Percentiles rank a stretch among this genome's conserved stretches.
These are phyloP conservation scores for Galago senegalensis DNA, from an alignment of 2,797 vertebrate genomes.

Conservation along the genomic window DNA sequence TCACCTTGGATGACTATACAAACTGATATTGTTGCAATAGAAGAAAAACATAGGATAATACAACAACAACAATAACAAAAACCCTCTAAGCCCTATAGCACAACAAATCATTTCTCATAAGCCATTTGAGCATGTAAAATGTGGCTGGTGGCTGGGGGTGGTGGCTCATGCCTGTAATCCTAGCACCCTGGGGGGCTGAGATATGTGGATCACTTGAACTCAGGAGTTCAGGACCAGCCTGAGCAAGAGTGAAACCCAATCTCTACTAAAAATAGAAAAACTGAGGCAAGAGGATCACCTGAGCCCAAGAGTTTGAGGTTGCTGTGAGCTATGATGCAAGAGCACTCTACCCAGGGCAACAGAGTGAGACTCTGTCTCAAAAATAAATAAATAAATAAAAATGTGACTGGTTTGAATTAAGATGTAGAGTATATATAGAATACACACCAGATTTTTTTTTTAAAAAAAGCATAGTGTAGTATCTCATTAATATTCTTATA, in stretches of 20 bases:
- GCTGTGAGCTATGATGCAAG: no score
- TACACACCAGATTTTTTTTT: background rate
- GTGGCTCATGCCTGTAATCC: no score
- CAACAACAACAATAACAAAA: background rate
- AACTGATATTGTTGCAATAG: slow-evolving; percentile 25
- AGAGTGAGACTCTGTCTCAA: no score
- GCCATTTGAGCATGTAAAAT: background rate
- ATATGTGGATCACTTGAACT: no score
- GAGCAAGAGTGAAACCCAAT: no score
- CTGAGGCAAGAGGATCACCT: no score
- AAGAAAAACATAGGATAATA: background rate
- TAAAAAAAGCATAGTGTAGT: background rate
- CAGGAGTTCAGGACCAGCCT: no score
- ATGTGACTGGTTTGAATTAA: slow-evolving; percentile 23
- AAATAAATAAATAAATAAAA: background rate
- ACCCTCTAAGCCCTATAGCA: background rate
- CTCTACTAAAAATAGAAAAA: no score
- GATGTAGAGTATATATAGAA: background rate
- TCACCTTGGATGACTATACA: background rate
- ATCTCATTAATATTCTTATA: slow-evolving; percentile 15
- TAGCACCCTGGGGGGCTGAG: no score
- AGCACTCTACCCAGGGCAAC: no score
- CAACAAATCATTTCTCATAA: background rate
- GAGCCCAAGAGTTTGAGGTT: no score
- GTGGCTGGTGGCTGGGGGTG: background rate